These are phyloP conservation scores for Ophraella communa DNA, from an alignment of 2,888 invertebrate genomes.

Conservation along the genomic window DNA sequence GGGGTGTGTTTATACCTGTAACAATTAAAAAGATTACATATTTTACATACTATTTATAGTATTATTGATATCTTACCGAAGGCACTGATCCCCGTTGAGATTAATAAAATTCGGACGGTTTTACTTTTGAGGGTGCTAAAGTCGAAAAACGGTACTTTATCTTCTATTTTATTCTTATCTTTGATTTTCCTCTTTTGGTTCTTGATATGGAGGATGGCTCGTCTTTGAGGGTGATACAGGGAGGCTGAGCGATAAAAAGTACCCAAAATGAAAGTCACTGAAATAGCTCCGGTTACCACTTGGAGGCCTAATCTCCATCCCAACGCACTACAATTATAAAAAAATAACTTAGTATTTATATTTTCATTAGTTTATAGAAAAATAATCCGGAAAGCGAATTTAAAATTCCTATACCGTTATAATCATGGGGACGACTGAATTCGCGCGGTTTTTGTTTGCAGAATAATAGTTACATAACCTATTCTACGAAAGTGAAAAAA, in stretches of 20 bases:
- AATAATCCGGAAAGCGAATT: too few species aligned
- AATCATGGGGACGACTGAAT: too few species aligned
- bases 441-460: too few species aligned
- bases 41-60: not conserved
- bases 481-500: too few species aligned
- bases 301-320: constrained; percentile 86
- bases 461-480: too few species aligned
- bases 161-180: constrained; percentile 77
- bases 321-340: constrained; percentile 65
- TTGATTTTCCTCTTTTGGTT: constrained; percentile 86
- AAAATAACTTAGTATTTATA: not conserved
- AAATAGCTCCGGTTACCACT: constrained; percentile 83
- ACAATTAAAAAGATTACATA: not conserved
- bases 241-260: constrained; percentile 89
- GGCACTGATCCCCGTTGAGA: constrained; percentile 79
- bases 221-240: constrained; percentile 84
- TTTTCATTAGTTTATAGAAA: not conserved
- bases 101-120: constrained; percentile 81
- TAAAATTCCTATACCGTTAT: too few species aligned
- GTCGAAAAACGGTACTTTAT: constrained; percentile 85
- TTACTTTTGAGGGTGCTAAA: constrained; percentile 84
- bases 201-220: constrained; percentile 87
- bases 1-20: constrained; percentile 74
- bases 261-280: constrained; percentile 83
- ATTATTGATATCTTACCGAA: constrained; percentile 66